Percentiles rank a stretch among this genome's conserved stretches.
Evolutionary conservation across 2,113 vertebrate species (phyloP).

Genomic region (Rhinogobius similis): DNA sequence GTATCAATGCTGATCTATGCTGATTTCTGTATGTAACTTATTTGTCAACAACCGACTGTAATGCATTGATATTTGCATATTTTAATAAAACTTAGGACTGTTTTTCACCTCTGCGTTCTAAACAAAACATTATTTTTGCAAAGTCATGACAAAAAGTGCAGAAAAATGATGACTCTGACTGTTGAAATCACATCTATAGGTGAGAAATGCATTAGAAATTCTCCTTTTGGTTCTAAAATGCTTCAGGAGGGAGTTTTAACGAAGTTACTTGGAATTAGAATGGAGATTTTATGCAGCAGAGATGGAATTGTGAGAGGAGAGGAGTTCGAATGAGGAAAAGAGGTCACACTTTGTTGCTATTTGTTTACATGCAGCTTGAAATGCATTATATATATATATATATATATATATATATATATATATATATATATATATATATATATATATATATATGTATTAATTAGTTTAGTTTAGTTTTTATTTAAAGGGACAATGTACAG

Average conservation of each 20-base stretch:
- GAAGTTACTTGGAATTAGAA: background rate
- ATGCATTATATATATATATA: no score
- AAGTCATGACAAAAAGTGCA: background rate
- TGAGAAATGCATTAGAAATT: constrained; percentile 2
- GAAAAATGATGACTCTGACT: constrained; percentile 12
- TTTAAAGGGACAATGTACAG: no score
- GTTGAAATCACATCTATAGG: background rate
- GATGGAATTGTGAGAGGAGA: background rate
- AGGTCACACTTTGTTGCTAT: constrained; percentile 23
- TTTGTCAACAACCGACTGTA: constrained; percentile 86
- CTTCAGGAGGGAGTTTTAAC: background rate
- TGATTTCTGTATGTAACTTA: constrained; percentile 81
- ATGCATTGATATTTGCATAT: constrained; percentile 65
- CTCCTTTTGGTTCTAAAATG: background rate
- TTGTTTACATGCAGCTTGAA: background rate
- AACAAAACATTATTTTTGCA: constrained; percentile 29
- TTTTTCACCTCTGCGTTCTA: constrained; percentile 32
- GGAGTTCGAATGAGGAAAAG: constrained; percentile 31
- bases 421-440: no score
- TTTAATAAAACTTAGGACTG: constrained; percentile 82
- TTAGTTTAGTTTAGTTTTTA: no score
- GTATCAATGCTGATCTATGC: constrained; percentile 30
- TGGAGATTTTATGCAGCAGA: constrained; percentile 7
- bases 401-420: no score
- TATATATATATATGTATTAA: no score